Evolutionary conservation across 2,797 vertebrate genomes (phyloP).

Genomic region (Crocidura indochinensis): DNA sequence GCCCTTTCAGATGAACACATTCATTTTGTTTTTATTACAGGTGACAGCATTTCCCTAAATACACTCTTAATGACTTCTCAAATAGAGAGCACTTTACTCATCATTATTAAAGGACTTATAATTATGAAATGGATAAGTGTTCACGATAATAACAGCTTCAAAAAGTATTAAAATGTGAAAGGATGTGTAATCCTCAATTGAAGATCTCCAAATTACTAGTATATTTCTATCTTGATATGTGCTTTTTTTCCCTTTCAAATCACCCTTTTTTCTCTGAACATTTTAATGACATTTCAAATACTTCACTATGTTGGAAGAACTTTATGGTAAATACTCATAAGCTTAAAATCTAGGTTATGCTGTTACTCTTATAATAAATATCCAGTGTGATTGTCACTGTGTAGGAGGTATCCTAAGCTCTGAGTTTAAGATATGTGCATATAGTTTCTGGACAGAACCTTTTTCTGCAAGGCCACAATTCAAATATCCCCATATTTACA

Average conservation of each 20-base stretch:
- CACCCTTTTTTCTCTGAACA: not conserved
- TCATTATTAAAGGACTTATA: not conserved
- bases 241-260: not conserved
- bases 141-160: not conserved
- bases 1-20: not conserved
- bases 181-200: not conserved
- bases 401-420: too few species aligned
- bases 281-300: slow-evolving; percentile 40
- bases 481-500: not conserved
- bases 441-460: not conserved
- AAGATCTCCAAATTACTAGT: not conserved
- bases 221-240: not conserved
- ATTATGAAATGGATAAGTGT: not conserved
- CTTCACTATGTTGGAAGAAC: not conserved
- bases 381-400: too few species aligned
- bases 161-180: not conserved
- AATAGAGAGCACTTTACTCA: not conserved
- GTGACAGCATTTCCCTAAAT: not conserved
- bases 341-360: not conserved
- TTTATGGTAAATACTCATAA: not conserved
- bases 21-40: slow-evolving; percentile 39
- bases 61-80: not conserved
- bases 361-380: too few species aligned
- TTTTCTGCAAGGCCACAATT: not conserved
- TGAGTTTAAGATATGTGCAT: too few species aligned